Base-by-base conservation (phyloP, 2,888 invertebrate genomes). In the Cosmia pyralina region DNA sequence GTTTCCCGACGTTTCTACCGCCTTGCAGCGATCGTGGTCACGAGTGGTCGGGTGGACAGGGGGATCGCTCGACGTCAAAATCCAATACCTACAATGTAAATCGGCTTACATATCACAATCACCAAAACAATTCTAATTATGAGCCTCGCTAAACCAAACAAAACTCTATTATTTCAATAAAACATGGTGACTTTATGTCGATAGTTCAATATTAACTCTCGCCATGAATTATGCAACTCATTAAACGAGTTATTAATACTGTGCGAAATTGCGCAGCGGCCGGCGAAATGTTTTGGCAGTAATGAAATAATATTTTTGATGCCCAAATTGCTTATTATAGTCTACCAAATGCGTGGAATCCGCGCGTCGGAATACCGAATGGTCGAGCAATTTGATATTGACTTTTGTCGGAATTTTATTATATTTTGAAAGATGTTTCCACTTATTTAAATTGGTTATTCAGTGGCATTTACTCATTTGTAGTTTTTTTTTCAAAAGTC, bases 241-340 rank as follows among this genome's bases (percentile, higher is more conserved):
- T 87, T 88, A 84, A 85, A 78, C 84, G 79, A 73, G 72, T 82
- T 88, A 85, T 86, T 88, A 90, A 88, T 87, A 88, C 83, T 72
- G 80, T 76, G 67, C 71, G 69, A 80, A 69, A 75, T 75, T 77
- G 76, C 75, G 53, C 70, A 80, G 68, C 81, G 78, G 78, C 69
- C 71, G 74, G 66, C 71, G 28, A 78, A 83, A 85, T 83, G 80
- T 85, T 86, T 86, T 78, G 73, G 58, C 70, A 64, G 68, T 76
- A 81, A 81, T 77, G 79, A 77, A 84, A 87, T 86, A 85, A 82
- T 79, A 85, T 84, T 87, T 87, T 85, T 73, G 74, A 60, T 73
- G 65, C 7, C 68, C 63, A 78, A 84, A 83, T 82, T 83, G 81
- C 82, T 81, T 81, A 82, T 84, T 87, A 81, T 69, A 41, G 50